These are phyloP conservation scores for Dasyurus viverrinus DNA, from an alignment of 2,113 vertebrate genomes.

Conservation along the genomic window DNA sequence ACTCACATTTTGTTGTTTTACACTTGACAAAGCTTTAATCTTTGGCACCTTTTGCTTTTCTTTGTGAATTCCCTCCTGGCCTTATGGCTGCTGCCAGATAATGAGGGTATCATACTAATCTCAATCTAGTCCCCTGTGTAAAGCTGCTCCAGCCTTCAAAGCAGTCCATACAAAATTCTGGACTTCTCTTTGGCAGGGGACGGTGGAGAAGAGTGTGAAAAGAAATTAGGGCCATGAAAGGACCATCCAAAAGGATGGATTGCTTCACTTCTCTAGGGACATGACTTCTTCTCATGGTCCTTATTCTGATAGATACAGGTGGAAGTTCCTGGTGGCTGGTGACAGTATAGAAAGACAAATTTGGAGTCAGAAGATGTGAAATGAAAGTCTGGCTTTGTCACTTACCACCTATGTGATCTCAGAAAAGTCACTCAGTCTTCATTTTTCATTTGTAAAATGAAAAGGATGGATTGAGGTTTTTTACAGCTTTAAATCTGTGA, in stretches of 20 bases:
- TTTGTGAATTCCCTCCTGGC: background rate
- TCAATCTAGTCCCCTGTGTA: background rate
- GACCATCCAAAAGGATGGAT: background rate
- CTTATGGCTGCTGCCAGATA: background rate
- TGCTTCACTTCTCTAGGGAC: background rate
- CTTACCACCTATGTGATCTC: background rate
- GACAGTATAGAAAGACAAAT: background rate
- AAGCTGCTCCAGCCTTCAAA: background rate
- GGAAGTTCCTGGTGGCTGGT: background rate
- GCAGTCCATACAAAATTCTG: background rate
- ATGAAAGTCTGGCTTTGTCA: background rate
- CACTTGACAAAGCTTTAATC: background rate
- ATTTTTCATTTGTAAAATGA: background rate
- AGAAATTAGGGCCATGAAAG: background rate
- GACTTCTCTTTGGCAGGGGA: background rate
- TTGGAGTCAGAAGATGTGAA: background rate
- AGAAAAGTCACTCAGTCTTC: too few species aligned
- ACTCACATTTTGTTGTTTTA: background rate
- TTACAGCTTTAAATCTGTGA: background rate
- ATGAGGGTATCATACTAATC: background rate
- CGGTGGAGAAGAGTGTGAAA: rapidly evolving
- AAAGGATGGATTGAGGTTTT: background rate
- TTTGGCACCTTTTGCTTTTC: background rate
- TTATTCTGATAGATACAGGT: background rate
- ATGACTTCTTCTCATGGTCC: background rate